A percentile compares a stretch with the other conserved stretches of the same genome.
Evolutionary conservation across 2,888 invertebrate genomes (phyloP).

Genomic region (Laothoe populi): DNA sequence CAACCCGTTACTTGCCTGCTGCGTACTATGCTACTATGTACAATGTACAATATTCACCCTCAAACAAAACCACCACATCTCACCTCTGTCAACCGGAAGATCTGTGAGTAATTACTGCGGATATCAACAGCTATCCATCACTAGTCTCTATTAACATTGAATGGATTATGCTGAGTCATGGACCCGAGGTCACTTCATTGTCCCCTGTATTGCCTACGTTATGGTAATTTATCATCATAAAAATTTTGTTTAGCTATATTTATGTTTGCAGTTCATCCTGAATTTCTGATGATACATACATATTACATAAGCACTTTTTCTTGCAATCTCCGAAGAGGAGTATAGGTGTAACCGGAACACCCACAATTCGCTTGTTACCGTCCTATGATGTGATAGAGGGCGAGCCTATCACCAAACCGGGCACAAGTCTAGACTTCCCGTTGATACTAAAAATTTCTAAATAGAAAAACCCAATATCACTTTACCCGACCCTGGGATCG

Average conservation of each 20-base stretch:
- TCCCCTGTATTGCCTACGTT: slow-evolving; percentile 13
- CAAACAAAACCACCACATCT: slow-evolving; percentile 11
- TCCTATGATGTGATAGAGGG: too few species aligned
- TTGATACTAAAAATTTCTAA: too few species aligned
- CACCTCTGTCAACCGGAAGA: slow-evolving; percentile 35
- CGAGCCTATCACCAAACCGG: too few species aligned
- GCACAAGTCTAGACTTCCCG: too few species aligned
- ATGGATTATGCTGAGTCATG: slow-evolving; percentile 37
- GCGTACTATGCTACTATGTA: too few species aligned
- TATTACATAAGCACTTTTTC: background rate
- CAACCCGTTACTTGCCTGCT: too few species aligned
- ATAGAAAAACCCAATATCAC: too few species aligned
- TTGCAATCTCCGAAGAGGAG: too few species aligned
- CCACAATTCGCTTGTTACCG: too few species aligned
- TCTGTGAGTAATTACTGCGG: slow-evolving; percentile 40
- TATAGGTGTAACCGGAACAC: too few species aligned
- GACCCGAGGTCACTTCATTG: slow-evolving; percentile 28
- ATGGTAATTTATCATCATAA: slow-evolving; percentile 20
- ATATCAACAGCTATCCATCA: slow-evolving; percentile 39
- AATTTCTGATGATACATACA: background rate
- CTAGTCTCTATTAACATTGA: slow-evolving; percentile 34
- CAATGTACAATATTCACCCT: too few species aligned
- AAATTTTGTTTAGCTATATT: slow-evolving; percentile 1
- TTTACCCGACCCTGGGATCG: too few species aligned
- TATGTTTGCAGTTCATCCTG: background rate